A percentile compares a stretch with the other conserved stretches of the same genome.
Conservation (phyloP, 2,888 invertebrate genomes). For the Callimorpha dominula region DNA sequence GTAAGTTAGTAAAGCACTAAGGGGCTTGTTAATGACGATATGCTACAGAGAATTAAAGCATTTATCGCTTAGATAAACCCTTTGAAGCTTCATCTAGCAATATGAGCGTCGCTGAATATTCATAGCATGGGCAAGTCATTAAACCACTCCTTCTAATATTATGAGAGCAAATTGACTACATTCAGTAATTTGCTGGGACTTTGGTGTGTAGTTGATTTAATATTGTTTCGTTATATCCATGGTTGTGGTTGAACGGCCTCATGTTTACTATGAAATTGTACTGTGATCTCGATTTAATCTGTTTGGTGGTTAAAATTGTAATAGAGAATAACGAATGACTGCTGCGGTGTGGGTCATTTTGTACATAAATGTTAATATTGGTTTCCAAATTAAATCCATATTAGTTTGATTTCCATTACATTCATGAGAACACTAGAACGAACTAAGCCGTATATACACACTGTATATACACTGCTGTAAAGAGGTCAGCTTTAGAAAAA, state of each 20-base stretch:
- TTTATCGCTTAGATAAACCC: conserved; percentile 68
- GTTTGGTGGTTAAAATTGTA: conserved; percentile 18
- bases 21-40: conserved; percentile 56
- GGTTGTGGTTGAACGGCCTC: conserved; percentile 21
- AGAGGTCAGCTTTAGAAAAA: no score
- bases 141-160: conserved; percentile 65
- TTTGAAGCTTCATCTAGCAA: conserved; percentile 70
- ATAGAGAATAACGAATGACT: conserved; percentile 12
- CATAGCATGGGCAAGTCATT: conserved; percentile 68
- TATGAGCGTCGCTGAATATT: conserved; percentile 70
- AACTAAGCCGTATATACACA: no score
- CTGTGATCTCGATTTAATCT: conserved; percentile 18
- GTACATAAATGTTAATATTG: neutral
- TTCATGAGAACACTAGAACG: neutral
- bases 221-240: conserved; percentile 28
- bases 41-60: conserved; percentile 60
- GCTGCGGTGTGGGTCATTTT: neutral
- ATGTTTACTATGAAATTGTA: conserved; percentile 20
- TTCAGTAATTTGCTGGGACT: conserved; percentile 41
- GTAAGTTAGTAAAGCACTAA: conserved; percentile 22
- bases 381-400: neutral
- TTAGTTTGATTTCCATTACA: neutral
- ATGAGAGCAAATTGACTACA: conserved; percentile 64
- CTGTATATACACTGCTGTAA: no score
- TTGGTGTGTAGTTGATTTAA: conserved; percentile 45